Base-by-base conservation (phyloP, 2,113 vertebrate species). In the Falcunculus frontatus region DNA sequence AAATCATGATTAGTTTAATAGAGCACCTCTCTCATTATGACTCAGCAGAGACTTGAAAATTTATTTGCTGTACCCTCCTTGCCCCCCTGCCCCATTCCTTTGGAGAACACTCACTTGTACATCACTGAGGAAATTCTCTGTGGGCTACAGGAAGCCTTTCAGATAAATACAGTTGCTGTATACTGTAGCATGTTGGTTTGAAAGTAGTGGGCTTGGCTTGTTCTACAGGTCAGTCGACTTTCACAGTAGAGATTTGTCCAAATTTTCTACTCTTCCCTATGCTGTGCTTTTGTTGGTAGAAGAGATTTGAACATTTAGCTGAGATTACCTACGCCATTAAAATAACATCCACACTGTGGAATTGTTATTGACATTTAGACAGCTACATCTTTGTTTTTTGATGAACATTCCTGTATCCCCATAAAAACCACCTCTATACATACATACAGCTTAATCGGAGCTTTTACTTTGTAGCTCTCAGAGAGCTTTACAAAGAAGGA, bases 221-320 rank as follows among this genome's bases (percentile, higher is more conserved):
- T 91, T 84, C 65, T 83, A 7, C 3, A 26, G 64, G 68, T 81
- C 65, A 83, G 30, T 55, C 0, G 32, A 90, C 95, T 88, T 96
- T 92, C 73, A 92, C 42, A 41, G 46, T 14, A 64, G 55, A 82
- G 90, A 76, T 93, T 94, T 94, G 59, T 94, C 64, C 79, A 85
- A 64, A 89, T 91, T 92, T 92, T 80, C 56, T 72, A 3, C 76
- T 93, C 64, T 82, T 89, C 20, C 50, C 81, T 72, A 11, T 80
- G 47, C 44, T 83, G 65, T 65, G 86, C 42, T 90, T 96, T 93
- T 95, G 85, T 92, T 95, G 87, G 76, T 93, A 78, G 60, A 79
- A 97, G 87, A 94, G 92, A 96, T 96, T 94, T 94, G 72, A 67
- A 91, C 87, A 91, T 91, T 93, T 91, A 96, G 88, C 83, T 70